phyloP scores from a whole-genome alignment of 2,797 vertebrate species.

The Tragopan temminckii region DNA sequence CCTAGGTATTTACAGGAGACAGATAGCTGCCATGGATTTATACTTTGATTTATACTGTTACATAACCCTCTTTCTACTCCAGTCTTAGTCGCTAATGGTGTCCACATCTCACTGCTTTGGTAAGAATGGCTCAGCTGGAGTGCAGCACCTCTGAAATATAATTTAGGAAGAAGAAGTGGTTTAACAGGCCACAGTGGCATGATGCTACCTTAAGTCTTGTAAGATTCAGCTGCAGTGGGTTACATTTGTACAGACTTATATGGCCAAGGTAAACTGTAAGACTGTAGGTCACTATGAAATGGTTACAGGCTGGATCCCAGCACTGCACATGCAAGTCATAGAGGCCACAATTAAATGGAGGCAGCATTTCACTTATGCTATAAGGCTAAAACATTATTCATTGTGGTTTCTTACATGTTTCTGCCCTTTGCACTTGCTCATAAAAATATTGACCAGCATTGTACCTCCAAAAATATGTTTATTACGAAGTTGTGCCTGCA shows the following conservation, averaged over 20 bases:
- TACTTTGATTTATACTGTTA: background rate
- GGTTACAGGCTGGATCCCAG: background rate
- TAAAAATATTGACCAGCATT: background rate
- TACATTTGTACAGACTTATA: background rate
- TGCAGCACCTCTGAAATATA: background rate
- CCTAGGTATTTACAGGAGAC: constrained; percentile 9
- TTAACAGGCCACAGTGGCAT: background rate
- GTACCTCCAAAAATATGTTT: background rate
- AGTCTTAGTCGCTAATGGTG: background rate
- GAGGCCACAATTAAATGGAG: background rate
- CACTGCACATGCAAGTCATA: background rate
- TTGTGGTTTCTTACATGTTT: background rate
- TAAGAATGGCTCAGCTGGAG: background rate
- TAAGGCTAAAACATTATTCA: background rate
- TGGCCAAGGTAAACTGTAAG: background rate
- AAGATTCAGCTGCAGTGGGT: background rate
- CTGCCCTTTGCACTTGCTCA: background rate
- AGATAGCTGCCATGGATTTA: background rate
- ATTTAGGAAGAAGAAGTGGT: background rate
- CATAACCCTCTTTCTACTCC: background rate
- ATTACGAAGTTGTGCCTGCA: background rate
- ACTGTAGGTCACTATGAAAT: background rate
- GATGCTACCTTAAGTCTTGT: background rate
- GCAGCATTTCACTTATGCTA: background rate
- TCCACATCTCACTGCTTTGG: background rate